Evolutionary conservation across 2,797 vertebrate genomes (phyloP), one percentile per base, ranked within the genome.

Genomic region (Cottoperca gobio): DNA sequence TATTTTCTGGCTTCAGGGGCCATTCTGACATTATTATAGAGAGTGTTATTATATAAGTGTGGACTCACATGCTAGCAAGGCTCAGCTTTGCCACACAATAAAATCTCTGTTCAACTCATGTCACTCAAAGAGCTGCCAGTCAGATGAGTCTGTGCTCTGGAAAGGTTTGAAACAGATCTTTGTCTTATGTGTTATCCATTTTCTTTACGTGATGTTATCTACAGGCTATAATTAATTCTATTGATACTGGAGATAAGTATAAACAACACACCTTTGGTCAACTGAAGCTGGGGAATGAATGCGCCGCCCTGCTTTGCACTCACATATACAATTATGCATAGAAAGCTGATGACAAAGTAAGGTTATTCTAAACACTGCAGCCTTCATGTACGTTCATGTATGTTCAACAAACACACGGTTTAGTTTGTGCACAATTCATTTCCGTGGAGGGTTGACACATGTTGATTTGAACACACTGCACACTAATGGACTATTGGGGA

Each of bases 21-120:
- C 14, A 35, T 60, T 78, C 49, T 78, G 64, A 78, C 68, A 68
- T 69, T 72, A 75, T 60, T 72, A 75, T 62, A 66, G 74, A 43
- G 61, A 61, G 52, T 49, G 78, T 85, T 77, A 84, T 83, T 68
- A 85, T 70, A 1, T 61, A 74, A 53, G 76, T 79, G 70, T 73
- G 69, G 70, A 40, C 72, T 88, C 69, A 82, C 64, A 72, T 79
- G 79, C 48, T 49, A 8, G 23, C 39, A 39, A 65, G 23, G 5
- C 67, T 79, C 3, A 73, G 68, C 73, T 66, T 26, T 39, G 19
- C 28, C 26, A 19, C 65, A 84, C 50, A 82, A 76, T 67, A 46
- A 64, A 78, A 43, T 42, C 65, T 78, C 21, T 64, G 59, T 76
- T 85, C 21, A 48, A 33, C 73, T 61, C 50, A 52, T 8, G 59